phyloP scores from a whole-genome alignment of 2,113 vertebrate species.

The Panthera leo region DNA sequence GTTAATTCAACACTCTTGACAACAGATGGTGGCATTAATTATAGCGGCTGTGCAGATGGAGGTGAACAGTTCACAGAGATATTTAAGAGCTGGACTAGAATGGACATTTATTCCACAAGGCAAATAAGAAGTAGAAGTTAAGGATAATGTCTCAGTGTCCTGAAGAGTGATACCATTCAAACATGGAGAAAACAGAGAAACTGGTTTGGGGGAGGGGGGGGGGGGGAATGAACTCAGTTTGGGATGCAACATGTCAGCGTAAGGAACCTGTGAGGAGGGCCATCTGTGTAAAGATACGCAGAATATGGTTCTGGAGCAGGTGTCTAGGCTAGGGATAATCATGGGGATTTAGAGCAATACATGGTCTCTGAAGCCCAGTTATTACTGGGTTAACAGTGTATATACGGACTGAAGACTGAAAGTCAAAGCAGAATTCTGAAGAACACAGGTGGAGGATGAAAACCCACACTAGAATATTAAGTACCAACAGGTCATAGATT shows the following conservation, averaged over 20 bases:
- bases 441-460: background rate
- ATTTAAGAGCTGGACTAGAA: background rate
- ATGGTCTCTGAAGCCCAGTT: background rate
- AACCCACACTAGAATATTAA: constrained; percentile 22
- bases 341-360: background rate
- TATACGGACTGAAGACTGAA: background rate
- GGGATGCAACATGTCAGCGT: background rate
- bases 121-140: background rate
- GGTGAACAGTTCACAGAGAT: background rate
- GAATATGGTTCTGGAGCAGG: background rate
- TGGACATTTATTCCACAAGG: background rate
- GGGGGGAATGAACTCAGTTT: background rate
- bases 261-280: background rate
- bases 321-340: background rate
- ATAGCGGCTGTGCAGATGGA: background rate
- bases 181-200: background rate
- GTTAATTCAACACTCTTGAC: background rate
- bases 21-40: background rate
- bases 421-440: background rate
- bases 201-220: background rate
- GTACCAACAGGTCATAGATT: background rate
- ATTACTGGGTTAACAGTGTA: background rate
- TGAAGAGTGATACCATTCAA: background rate
- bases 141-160: background rate
- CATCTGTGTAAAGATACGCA: background rate